Percentiles rank a stretch among this genome's conserved stretches.
phyloP scores from a whole-genome alignment of 1,140 invertebrate species.

The Heliconius hermathena region DNA sequence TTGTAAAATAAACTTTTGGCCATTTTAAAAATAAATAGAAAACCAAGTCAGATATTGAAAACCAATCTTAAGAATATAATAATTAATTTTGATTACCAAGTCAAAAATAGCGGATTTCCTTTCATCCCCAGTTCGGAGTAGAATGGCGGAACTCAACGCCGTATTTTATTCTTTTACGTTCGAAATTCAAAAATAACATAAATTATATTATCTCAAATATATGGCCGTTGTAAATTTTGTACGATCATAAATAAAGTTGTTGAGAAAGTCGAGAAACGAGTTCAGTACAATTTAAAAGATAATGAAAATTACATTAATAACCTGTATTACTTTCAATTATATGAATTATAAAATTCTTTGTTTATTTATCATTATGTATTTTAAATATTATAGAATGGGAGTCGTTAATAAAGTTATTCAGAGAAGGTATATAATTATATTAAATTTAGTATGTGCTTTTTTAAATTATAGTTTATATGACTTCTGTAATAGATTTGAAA shows the following conservation, averaged over 20 bases:
- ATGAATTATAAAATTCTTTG: neutral
- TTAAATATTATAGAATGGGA: neutral
- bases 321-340: constrained; percentile 20
- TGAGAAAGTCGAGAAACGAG: constrained; percentile 30
- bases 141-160: no score
- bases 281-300: constrained; percentile 16
- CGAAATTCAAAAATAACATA: neutral
- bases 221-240: constrained; percentile 2
- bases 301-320: constrained; percentile 28
- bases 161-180: no score
- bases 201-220: neutral
- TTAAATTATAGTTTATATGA: no score
- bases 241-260: constrained; percentile 14
- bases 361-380: constrained; percentile 7
- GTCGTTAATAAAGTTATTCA: neutral
- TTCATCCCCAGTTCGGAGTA: no score
- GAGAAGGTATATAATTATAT: no score
- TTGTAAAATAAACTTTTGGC: neutral
- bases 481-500: no score
- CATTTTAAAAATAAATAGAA: no score
- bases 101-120: no score
- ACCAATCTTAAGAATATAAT: no score
- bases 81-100: no score
- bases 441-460: no score
- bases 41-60: no score